A percentile compares a stretch with the other conserved stretches of the same genome.
Conservation (phyloP, 2,888 invertebrate species). For the Nephrotoma guestfalica region DNA sequence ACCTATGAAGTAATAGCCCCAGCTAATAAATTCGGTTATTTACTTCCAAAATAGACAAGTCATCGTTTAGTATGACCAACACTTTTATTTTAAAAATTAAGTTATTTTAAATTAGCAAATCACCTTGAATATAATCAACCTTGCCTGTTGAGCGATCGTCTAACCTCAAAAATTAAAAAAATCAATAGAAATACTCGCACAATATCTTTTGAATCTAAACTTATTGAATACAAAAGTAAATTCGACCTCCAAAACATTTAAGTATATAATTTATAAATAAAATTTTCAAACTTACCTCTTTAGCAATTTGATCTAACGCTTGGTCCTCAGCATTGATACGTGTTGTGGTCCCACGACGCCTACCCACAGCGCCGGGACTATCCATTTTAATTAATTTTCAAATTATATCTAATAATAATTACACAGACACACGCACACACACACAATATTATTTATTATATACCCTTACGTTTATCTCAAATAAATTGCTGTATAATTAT, state of each 20-base stretch:
- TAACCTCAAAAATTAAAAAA: not conserved
- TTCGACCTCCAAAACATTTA: not conserved
- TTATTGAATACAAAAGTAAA: not conserved
- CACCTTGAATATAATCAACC: not conserved
- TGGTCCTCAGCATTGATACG: constrained; percentile 91
- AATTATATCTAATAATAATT: not conserved
- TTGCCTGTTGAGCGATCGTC: not conserved
- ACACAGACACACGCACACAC: not conserved
- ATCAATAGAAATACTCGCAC: not conserved
- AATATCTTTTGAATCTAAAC: not conserved
- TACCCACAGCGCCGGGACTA: constrained; percentile 35
- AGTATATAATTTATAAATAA: not conserved
- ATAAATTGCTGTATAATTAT: not conserved
- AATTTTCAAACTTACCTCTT: constrained; percentile 58
- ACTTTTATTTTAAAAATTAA: not conserved
- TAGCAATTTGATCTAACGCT: constrained; percentile 91
- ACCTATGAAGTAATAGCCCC: too few relatives aligned
- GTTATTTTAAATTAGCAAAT: not conserved
- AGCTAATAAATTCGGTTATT: too few relatives aligned
- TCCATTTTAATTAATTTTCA: constrained; percentile 21
- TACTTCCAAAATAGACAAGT: too few relatives aligned
- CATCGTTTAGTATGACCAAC: too few relatives aligned
- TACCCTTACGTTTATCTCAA: not conserved
- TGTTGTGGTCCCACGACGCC: constrained; percentile 63
- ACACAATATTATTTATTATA: not conserved